A percentile compares a stretch with the other conserved stretches of the same genome.
Evolutionary conservation across 2,888 invertebrate genomes (phyloP).

Genomic region (Cephus pulcher): DNA sequence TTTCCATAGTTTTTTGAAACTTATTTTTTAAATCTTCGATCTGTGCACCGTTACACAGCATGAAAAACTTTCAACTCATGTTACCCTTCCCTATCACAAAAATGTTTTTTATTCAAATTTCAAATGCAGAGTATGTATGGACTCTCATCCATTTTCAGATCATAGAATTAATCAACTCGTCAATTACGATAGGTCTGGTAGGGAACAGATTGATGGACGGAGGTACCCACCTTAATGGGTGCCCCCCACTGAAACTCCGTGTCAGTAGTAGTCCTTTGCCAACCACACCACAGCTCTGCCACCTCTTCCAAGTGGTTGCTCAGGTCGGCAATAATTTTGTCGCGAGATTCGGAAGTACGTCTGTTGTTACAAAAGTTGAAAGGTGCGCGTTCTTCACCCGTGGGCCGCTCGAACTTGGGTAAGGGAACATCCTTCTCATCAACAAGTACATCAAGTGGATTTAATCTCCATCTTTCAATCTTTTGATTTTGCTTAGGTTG

Average conservation of each 20-base stretch:
- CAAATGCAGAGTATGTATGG: background rate
- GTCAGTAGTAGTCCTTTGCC: conserved; percentile 26
- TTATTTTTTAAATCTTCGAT: background rate
- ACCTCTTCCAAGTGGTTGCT: conserved; percentile 42
- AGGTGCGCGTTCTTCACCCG: conserved; percentile 29
- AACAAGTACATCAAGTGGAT: conserved; percentile 33
- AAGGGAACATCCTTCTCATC: conserved; percentile 41
- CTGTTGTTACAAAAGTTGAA: conserved; percentile 30
- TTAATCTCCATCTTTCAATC: conserved; percentile 34
- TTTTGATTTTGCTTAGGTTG: conserved; percentile 26
- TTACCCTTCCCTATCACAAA: background rate
- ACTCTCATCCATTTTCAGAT: background rate
- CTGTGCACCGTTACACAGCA: background rate
- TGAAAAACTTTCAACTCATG: background rate
- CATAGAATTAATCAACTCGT: background rate
- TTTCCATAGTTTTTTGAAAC: no score
- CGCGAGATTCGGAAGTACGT: conserved; percentile 27
- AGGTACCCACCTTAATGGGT: conserved; percentile 63
- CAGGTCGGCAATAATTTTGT: conserved; percentile 33
- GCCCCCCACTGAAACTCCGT: conserved; percentile 50
- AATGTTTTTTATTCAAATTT: background rate
- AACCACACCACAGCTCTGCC: conserved; percentile 40
- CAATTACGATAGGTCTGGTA: conserved; percentile 39
- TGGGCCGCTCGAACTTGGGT: conserved; percentile 23
- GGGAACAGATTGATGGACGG: conserved; percentile 42